Base-by-base conservation (phyloP, 2,797 vertebrate genomes). In the Borostomias antarcticus region DNA sequence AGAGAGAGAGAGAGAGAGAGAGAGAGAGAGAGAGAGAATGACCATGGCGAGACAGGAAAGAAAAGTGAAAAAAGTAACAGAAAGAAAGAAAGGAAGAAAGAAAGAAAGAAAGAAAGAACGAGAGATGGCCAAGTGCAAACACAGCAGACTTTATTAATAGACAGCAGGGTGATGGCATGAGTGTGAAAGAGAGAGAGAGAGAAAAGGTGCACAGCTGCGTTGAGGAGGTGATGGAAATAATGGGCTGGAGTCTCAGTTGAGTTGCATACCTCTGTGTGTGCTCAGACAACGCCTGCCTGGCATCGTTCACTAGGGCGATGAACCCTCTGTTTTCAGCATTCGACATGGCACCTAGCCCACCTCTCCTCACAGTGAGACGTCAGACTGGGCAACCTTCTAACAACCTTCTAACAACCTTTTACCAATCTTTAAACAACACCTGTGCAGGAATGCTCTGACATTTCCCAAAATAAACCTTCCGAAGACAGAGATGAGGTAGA, bases 91-190 rank as follows among this genome's bases (percentile, higher is more conserved):
- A 53, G 23, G 13, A 17, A 28, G 4, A 53, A 29, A 53, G 11
- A 26, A 29, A 53, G 26, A 29, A 1, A 15, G 5, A 53, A 10
- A 40, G 19, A 59, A 15, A 64, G 35, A 57, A 35, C 28, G 26
- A 11, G 64, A 26, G 47, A 81, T n/a, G 6, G 23, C n/a, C 19
- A 51, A 19, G 10, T 2, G n/a, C 7, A 50, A 23, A 51, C 48
- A 0, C 76, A 80, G 80, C 62, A 79, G 75, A 50, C 67, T 58
- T 78, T 81, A 71, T 65, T 59, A 54, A 21, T 70, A 45, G 60
- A 51, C 37, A 62, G 62, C 69, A 68, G 69, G 71, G 74, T 60
- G 62, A 15, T 63, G 70, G 74, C 59, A 50, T 1, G 23, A 59
- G 64, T 15, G 17, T 58, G 32, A 69, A 26, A 51, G 13, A 66